A percentile compares a stretch with the other conserved stretches of the same genome.
Evolutionary conservation across 2,113 vertebrate species (phyloP).

Genomic region (Colinus virginianus): DNA sequence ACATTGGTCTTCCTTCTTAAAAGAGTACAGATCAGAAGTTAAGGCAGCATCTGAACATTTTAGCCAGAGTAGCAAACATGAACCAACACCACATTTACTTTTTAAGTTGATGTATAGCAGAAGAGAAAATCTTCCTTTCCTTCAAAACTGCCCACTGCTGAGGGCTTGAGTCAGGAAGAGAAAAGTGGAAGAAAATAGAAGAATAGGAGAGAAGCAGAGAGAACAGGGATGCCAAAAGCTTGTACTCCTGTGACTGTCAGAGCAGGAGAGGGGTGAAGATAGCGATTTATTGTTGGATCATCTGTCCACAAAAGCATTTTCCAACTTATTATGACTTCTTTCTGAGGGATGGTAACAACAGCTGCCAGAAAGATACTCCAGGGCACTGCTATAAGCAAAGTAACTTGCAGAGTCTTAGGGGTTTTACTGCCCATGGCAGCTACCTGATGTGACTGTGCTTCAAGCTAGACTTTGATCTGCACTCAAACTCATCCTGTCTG

Average conservation of each 20-base stretch:
- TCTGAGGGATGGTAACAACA: background rate
- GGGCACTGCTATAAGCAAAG: background rate
- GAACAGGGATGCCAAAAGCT: background rate
- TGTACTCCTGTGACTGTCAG: background rate
- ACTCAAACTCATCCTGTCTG: background rate
- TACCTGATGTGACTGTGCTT: background rate
- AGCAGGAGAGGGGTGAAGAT: background rate
- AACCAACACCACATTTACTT: background rate
- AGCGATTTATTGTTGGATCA: background rate
- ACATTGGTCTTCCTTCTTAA: background rate
- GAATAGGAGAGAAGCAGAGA: background rate
- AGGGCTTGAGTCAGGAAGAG: background rate
- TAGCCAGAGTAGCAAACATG: background rate
- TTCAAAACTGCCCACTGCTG: background rate
- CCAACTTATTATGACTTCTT: background rate
- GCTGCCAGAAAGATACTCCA: background rate
- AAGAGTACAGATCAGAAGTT: background rate
- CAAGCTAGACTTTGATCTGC: constrained; percentile 2
- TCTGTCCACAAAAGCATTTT: background rate
- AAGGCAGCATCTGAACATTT: background rate
- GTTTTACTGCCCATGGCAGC: background rate
- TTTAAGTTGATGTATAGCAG: background rate
- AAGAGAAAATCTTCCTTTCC: background rate
- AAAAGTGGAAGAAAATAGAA: background rate
- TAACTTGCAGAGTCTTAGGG: background rate